A percentile compares a stretch with the other conserved stretches of the same genome.
phyloP scores from a whole-genome alignment of 2,888 invertebrate species.

The Chalcis sispes region DNA sequence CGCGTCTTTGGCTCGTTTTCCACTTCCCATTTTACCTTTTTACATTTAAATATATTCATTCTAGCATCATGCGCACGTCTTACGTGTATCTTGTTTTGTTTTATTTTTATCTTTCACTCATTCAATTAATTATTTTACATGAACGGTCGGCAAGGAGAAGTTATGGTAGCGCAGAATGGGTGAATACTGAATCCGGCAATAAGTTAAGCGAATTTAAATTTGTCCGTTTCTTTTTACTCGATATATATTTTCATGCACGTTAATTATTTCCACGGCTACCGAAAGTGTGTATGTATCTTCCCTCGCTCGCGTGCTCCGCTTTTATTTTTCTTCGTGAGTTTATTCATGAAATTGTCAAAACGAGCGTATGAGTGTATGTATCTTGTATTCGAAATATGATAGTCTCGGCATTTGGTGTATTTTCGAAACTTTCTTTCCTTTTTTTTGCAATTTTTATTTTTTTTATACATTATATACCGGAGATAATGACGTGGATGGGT shows the following conservation, averaged over 20 bases:
- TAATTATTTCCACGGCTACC: slow-evolving; percentile 67
- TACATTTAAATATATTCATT: slow-evolving; percentile 55
- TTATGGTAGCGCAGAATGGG: slow-evolving; percentile 54
- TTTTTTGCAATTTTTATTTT: slow-evolving; percentile 39
- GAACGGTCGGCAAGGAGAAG: slow-evolving; percentile 54
- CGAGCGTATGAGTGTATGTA: slow-evolving; percentile 41
- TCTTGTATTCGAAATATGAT: slow-evolving; percentile 15
- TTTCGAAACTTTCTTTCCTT: slow-evolving; percentile 28
- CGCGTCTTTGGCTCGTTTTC: slow-evolving; percentile 25
- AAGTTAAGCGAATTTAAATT: slow-evolving; percentile 69
- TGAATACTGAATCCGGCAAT: slow-evolving; percentile 75
- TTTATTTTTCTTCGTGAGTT: slow-evolving; percentile 35
- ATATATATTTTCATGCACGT: slow-evolving; percentile 57
- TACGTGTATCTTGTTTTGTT: slow-evolving; percentile 34
- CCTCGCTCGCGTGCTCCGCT: slow-evolving; percentile 58
- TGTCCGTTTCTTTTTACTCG: slow-evolving; percentile 57
- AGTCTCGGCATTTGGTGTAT: slow-evolving; percentile 36
- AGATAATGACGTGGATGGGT: slow-evolving; percentile 35
- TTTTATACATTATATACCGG: slow-evolving; percentile 44
- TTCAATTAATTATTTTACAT: slow-evolving; percentile 44
- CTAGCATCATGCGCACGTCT: slow-evolving; percentile 53
- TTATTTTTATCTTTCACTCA: slow-evolving; percentile 1
- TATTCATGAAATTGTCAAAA: slow-evolving; percentile 55
- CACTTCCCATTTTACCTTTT: slow-evolving; percentile 7
- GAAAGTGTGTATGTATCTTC: slow-evolving; percentile 41